phyloP scores from a whole-genome alignment of 2,888 invertebrate species.

The Synanthedon myopaeformis region DNA sequence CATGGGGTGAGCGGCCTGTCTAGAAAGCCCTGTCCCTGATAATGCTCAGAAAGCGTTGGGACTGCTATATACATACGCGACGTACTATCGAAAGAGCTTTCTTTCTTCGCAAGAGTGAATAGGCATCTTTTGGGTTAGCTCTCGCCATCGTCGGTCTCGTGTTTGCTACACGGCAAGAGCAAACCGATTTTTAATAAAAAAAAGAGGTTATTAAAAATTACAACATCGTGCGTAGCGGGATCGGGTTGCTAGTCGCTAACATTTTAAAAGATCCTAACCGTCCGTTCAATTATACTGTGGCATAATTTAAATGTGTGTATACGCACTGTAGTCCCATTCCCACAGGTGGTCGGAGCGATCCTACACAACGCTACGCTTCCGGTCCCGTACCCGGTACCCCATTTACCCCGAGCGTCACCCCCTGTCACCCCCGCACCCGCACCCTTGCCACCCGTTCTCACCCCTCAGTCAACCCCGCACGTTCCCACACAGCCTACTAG shows the following conservation, averaged over 20 bases:
- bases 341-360: constrained; percentile 61
- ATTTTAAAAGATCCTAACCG: not conserved
- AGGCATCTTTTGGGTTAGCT: no score
- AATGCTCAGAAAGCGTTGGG: no score
- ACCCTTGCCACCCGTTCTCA: constrained; percentile 19
- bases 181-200: no score
- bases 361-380: constrained; percentile 49
- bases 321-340: constrained; percentile 29
- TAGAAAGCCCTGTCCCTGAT: no score
- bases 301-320: constrained; percentile 40
- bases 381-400: constrained; percentile 52
- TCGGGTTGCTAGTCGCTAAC: not conserved
- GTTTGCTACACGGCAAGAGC: no score
- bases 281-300: not conserved
- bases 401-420: constrained; percentile 27
- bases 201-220: no score
- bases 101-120: no score
- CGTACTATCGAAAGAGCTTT: no score
- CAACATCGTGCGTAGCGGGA: no score
- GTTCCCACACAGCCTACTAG: constrained; percentile 57
- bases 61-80: no score
- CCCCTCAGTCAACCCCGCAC: constrained; percentile 16
- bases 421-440: constrained; percentile 14
- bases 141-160: no score
- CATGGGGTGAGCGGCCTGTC: no score